phyloP scores from a whole-genome alignment of 2,113 vertebrate species.

The Toxotes jaculatrix region DNA sequence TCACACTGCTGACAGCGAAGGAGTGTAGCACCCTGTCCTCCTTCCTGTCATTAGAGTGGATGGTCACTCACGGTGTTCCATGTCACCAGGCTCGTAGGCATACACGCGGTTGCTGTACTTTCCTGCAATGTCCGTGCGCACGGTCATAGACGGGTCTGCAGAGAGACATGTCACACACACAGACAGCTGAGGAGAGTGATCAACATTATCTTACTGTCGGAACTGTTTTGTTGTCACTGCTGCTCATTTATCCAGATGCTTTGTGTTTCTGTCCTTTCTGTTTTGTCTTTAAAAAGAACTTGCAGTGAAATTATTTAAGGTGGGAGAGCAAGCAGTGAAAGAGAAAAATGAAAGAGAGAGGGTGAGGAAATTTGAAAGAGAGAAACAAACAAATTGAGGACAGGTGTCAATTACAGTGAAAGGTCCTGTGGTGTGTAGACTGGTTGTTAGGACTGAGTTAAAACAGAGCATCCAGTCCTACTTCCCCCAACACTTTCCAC shows the following conservation, averaged over 20 bases:
- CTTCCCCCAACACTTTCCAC: not conserved
- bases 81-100: constrained; percentile 73
- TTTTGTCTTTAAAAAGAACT: not conserved
- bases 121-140: constrained; percentile 77
- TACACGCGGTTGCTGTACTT: constrained; percentile 71
- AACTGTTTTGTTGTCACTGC: not conserved
- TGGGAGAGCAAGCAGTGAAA: not conserved
- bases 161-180: not conserved
- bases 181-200: not conserved
- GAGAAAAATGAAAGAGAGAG: not conserved
- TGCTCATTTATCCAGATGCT: not conserved
- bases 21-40: not conserved
- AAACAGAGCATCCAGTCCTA: not conserved
- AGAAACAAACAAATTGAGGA: not conserved
- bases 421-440: not conserved
- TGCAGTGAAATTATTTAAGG: not conserved
- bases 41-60: constrained; percentile 22
- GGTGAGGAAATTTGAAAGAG: not conserved
- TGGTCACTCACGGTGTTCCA: constrained; percentile 75
- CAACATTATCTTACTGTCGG: not conserved
- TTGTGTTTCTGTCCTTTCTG: not conserved
- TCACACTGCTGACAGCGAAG: constrained; percentile 16
- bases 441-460: not conserved
- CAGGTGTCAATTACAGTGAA: not conserved
- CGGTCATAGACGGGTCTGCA: constrained; percentile 79